Conservation (phyloP, 2,797 vertebrate species). For the Premnoplex brunnescens region DNA sequence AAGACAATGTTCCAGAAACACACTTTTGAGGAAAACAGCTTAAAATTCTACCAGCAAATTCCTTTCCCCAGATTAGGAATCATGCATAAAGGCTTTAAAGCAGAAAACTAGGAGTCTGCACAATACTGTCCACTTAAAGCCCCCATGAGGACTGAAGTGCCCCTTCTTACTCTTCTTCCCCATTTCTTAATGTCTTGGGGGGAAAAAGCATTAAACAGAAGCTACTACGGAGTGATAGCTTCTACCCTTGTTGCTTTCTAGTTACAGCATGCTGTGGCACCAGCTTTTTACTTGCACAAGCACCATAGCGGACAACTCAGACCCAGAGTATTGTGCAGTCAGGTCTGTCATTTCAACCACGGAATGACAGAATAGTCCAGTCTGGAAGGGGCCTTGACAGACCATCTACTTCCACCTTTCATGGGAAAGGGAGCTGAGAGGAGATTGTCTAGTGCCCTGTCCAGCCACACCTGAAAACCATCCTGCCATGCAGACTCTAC, state of each 20-base stretch:
- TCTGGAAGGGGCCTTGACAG: background rate
- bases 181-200: background rate
- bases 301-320: background rate
- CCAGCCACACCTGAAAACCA: background rate
- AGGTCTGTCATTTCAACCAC: background rate
- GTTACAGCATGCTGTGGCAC: background rate
- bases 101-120: background rate
- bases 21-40: background rate
- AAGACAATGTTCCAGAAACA: background rate
- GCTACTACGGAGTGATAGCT: background rate
- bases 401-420: background rate
- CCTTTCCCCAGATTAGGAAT: background rate
- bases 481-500: too few species aligned
- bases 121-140: background rate
- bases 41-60: background rate
- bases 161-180: background rate
- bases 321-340: fast-evolving
- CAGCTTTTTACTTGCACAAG: background rate
- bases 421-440: background rate
- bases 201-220: background rate
- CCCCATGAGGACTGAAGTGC: background rate
- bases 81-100: background rate
- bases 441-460: background rate
- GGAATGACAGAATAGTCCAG: background rate
- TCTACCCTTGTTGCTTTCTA: background rate